Percentiles rank a stretch among this genome's conserved stretches.
Conservation (phyloP, 2,113 vertebrate species). For the Dipodomys stephensi region DNA sequence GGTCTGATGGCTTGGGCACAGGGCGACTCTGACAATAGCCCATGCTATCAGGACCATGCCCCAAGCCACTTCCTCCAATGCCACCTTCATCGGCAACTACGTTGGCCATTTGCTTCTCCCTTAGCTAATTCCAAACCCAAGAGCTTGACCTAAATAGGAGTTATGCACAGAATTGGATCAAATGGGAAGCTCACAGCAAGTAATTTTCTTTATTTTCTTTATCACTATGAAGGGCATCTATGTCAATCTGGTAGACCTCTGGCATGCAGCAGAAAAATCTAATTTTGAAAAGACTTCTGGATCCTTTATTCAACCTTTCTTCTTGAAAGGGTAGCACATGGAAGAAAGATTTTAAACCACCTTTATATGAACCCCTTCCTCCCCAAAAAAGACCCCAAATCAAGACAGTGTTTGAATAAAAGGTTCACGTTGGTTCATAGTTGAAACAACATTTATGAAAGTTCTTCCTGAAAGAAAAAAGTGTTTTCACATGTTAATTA, state of each 20-base stretch:
- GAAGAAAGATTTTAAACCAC: background rate
- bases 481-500: conserved; percentile 61
- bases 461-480: conserved; percentile 10
- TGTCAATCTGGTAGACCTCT: background rate
- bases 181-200: background rate
- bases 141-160: background rate
- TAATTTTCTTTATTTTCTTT: background rate
- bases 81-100: background rate
- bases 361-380: background rate
- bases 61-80: background rate
- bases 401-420: conserved; percentile 10
- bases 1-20: background rate
- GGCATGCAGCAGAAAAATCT: background rate
- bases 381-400: no score
- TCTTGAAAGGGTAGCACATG: background rate
- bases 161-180: background rate
- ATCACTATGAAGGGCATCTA: background rate
- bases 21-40: background rate
- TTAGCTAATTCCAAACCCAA: background rate
- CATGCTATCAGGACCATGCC: background rate
- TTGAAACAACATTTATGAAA: background rate
- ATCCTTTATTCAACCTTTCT: background rate
- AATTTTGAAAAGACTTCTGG: background rate
- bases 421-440: conserved; percentile 21
- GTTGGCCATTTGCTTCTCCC: background rate